Conservation (phyloP, 2,888 invertebrate genomes). For the Endotricha flammealis region DNA sequence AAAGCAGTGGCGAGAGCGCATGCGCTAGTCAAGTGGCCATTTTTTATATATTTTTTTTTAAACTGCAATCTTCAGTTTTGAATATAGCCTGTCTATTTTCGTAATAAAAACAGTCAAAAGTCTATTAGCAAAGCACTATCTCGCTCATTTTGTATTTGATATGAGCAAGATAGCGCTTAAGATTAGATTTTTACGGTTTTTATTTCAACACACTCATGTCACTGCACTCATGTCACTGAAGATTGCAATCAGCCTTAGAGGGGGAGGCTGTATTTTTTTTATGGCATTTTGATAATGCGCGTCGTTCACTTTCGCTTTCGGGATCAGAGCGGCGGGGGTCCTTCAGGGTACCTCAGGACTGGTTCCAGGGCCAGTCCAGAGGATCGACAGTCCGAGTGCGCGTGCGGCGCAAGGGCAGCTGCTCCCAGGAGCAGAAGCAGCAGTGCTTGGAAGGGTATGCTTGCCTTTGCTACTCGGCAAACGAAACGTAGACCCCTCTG, state of each 20-base stretch:
- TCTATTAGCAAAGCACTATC: too few species aligned
- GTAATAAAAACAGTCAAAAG: too few species aligned
- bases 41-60: constrained; percentile 6
- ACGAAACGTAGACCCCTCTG: constrained; percentile 89
- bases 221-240: too few species aligned
- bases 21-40: constrained; percentile 21
- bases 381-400: constrained; percentile 89
- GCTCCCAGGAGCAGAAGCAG: constrained; percentile 95
- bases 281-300: constrained; percentile 6
- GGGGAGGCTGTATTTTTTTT: constrained; percentile 12
- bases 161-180: too few species aligned
- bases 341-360: constrained; percentile 92
- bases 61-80: constrained; percentile 5
- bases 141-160: too few species aligned
- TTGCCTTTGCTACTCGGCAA: constrained; percentile 92
- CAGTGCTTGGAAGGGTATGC: constrained; percentile 95
- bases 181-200: too few species aligned
- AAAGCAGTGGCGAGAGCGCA: constrained; percentile 32
- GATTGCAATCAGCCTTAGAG: constrained; percentile 16
- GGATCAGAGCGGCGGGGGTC: constrained; percentile 92
- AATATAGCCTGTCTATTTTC: too few species aligned
- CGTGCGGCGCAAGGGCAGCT: constrained; percentile 93
- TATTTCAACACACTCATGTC: too few species aligned
- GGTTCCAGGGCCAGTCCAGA: constrained; percentile 91
- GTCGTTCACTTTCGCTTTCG: constrained; percentile 26